A percentile compares a stretch with the other conserved stretches of the same genome.
Conservation (phyloP, 2,797 vertebrate species). For the Lepidocolaptes lacrymiger region DNA sequence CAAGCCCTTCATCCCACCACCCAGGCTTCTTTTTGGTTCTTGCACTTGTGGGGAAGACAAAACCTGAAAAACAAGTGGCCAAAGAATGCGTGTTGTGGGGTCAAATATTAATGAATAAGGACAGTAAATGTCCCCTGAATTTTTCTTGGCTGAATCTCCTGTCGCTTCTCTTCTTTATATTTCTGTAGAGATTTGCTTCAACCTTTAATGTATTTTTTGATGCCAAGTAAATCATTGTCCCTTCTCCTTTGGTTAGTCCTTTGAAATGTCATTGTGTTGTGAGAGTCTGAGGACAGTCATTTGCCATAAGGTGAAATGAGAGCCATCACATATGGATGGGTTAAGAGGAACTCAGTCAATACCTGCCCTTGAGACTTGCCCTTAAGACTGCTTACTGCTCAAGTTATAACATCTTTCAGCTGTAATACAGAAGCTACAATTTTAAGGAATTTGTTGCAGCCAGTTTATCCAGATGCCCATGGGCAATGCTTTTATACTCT, state of each 20-base stretch:
- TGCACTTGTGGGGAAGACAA: not conserved
- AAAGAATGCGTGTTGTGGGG: not conserved
- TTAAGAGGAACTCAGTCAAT: not conserved
- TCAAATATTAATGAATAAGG: not conserved
- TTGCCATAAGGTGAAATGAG: not conserved
- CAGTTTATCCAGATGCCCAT: not conserved
- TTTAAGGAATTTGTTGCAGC: not conserved
- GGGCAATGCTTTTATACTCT: not conserved
- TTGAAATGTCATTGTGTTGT: not conserved
- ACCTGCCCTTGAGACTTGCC: not conserved
- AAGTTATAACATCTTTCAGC: not conserved
- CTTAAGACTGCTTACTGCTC: not conserved
- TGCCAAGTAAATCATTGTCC: not conserved
- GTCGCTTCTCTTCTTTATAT: not conserved
- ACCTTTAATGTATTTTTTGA: not conserved
- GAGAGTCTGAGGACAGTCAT: not conserved
- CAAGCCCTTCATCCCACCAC: fast-evolving
- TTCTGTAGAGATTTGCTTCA: not conserved
- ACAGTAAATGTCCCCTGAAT: not conserved
- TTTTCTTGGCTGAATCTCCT: not conserved
- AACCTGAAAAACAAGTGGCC: not conserved
- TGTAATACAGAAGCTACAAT: not conserved
- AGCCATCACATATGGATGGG: fast-evolving
- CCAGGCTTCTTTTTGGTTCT: not conserved
- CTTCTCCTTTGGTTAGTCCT: not conserved